Percentiles rank a stretch among this genome's conserved stretches.
Evolutionary conservation across 2,888 invertebrate species (phyloP).

Genomic region (Euplagia quadripunctaria): DNA sequence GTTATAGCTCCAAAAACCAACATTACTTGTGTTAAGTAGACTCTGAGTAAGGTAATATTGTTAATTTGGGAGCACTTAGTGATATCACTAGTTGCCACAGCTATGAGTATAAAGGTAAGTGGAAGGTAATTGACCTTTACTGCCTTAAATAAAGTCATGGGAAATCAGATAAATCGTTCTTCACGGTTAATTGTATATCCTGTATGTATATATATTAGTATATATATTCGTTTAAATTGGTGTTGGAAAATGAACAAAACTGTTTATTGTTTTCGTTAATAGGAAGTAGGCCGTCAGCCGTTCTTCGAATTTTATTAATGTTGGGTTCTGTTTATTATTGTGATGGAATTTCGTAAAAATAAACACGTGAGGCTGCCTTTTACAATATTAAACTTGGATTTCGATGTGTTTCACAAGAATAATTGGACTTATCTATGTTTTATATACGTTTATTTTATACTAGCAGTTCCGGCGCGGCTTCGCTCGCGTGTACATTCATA

Average conservation of each 20-base stretch:
- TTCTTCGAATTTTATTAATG: background rate
- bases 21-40: slow-evolving; percentile 29
- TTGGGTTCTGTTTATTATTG: slow-evolving; percentile 1
- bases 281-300: background rate
- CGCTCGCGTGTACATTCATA: no score
- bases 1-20: slow-evolving; percentile 33
- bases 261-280: background rate
- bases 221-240: no score
- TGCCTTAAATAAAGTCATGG: slow-evolving; percentile 48
- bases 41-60: slow-evolving; percentile 33
- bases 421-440: background rate
- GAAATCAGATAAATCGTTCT: slow-evolving; percentile 43
- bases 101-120: slow-evolving; percentile 44
- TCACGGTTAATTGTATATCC: slow-evolving; percentile 18
- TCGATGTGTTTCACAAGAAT: background rate
- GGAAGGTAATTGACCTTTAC: slow-evolving; percentile 52
- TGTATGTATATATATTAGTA: slow-evolving; percentile 36
- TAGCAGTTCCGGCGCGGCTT: no score
- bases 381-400: background rate
- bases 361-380: background rate
- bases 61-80: slow-evolving; percentile 44
- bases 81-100: slow-evolving; percentile 39
- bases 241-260: no score
- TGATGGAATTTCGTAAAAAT: background rate
- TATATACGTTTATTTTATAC: no score